Evolutionary conservation across 2,888 invertebrate genomes (phyloP).

Genomic region (Polymixis lichenea): DNA sequence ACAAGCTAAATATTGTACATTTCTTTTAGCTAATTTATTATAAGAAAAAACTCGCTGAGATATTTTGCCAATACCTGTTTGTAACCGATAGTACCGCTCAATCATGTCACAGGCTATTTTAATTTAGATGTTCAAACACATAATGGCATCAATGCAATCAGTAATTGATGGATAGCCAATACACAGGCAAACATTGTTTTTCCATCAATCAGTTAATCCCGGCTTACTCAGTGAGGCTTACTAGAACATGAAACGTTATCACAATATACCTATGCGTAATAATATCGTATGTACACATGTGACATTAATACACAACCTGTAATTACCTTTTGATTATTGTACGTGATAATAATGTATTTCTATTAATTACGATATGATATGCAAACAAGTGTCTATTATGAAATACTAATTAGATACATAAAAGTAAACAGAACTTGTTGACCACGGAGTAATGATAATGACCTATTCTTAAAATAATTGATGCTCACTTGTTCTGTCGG

Average conservation of each 20-base stretch:
- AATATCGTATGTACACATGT: constrained; percentile 1
- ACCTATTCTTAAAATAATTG: not conserved
- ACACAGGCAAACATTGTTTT: constrained; percentile 42
- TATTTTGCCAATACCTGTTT: not conserved
- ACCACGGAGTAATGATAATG: too few relatives aligned
- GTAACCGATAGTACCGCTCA: not conserved
- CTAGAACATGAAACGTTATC: constrained; percentile 7
- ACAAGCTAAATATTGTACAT: not conserved
- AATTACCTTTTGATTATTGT: constrained; percentile 30
- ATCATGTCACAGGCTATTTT: constrained; percentile 15
- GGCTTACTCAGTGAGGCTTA: constrained; percentile 22
- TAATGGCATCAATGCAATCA: constrained; percentile 25
- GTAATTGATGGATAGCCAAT: constrained; percentile 42
- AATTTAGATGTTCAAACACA: constrained; percentile 28
- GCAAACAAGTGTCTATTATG: not conserved
- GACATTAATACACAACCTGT: constrained; percentile 5
- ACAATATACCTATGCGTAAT: not conserved
- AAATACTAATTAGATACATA: not conserved
- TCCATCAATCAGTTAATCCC: constrained; percentile 41
- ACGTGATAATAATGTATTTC: not conserved
- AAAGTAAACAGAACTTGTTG: not conserved
- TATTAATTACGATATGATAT: not conserved
- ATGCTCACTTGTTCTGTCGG: not conserved
- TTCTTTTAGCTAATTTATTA: not conserved
- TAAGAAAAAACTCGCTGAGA: not conserved